Percentiles rank a stretch among this genome's conserved stretches.
Evolutionary conservation across 2,888 invertebrate genomes (phyloP).

Genomic region (Mesoligia furuncula): DNA sequence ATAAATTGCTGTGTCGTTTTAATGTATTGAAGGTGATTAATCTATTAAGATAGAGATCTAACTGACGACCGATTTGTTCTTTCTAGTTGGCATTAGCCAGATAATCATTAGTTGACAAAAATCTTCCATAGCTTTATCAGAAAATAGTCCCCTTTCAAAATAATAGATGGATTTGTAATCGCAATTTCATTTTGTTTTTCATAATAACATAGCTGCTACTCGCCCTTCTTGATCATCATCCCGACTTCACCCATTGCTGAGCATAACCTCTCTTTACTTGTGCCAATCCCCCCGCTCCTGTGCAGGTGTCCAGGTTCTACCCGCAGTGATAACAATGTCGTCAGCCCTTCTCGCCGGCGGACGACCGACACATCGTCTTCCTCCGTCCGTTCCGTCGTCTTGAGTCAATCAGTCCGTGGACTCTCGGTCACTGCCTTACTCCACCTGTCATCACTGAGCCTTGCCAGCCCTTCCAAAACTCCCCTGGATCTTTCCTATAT

Average conservation of each 20-base stretch:
- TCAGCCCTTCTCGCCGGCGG: no score
- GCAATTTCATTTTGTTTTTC: not conserved
- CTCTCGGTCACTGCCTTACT: no score
- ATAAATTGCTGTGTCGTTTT: conserved; percentile 34
- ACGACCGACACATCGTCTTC: no score
- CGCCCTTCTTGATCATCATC: not conserved
- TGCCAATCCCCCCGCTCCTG: no score
- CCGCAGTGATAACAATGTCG: no score
- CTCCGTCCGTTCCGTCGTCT: no score
- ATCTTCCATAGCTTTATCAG: not conserved
- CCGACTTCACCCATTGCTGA: not conserved
- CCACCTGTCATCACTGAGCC: no score
- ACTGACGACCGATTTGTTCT: conserved; percentile 4
- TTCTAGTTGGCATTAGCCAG: not conserved
- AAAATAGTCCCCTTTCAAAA: not conserved
- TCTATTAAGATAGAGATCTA: conserved; percentile 38
- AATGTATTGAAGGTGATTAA: conserved; percentile 37
- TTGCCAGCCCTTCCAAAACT: no score
- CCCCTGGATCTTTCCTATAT: no score
- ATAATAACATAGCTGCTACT: not conserved
- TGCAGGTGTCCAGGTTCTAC: no score
- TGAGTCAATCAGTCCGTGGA: no score
- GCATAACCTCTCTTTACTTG: no score
- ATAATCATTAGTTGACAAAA: not conserved
- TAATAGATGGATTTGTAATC: not conserved